phyloP scores from a whole-genome alignment of 37 sponge, comb jelly and placozoan species.

The Aplysina aerophoba region DNA sequence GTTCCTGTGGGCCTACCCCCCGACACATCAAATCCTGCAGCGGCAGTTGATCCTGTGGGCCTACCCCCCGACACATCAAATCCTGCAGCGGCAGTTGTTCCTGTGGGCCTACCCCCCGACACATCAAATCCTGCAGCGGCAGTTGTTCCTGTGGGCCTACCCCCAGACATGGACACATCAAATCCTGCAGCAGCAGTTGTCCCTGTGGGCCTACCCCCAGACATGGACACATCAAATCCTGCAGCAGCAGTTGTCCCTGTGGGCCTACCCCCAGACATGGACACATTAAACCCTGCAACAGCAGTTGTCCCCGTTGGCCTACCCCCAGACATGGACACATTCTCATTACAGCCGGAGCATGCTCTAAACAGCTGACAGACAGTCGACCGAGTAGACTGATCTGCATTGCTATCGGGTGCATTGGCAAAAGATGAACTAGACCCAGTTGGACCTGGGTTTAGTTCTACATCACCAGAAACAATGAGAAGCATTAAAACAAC shows the following conservation, averaged over 20 bases:
- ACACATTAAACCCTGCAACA: not conserved
- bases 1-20: too few relatives aligned
- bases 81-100: not conserved
- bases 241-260: too few relatives aligned
- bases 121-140: not conserved
- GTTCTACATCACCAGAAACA: not conserved
- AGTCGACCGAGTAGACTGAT: too few relatives aligned
- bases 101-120: not conserved
- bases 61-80: not conserved
- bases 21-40: not conserved
- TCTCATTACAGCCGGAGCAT: too few relatives aligned
- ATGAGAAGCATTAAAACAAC: not conserved
- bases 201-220: not conserved
- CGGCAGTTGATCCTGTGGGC: not conserved
- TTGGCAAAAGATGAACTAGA: not conserved
- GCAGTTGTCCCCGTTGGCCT: not conserved
- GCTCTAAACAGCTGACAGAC: too few relatives aligned
- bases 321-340: not conserved
- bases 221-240: not conserved
- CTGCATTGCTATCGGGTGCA: too few relatives aligned
- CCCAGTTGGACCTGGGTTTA: constrained; percentile 1
- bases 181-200: not conserved
- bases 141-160: too few relatives aligned
- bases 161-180: not conserved
- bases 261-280: not conserved